Base-by-base conservation (phyloP, 2,888 invertebrate genomes). In the Drosophila limbata region DNA sequence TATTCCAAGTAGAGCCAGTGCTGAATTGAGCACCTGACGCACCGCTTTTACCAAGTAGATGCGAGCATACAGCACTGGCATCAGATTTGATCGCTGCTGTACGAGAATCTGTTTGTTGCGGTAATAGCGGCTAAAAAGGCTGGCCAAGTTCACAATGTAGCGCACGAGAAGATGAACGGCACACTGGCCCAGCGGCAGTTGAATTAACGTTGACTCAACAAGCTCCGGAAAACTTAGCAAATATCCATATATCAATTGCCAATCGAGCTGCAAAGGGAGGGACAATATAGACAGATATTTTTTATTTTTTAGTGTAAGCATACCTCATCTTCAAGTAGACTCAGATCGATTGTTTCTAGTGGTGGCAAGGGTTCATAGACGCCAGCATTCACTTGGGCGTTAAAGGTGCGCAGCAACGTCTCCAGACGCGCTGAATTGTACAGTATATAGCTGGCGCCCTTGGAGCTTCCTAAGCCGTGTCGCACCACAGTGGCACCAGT, bases 401-500 rank as follows among this genome's bases (percentile, higher is more conserved):
- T 92, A 90, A 95, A 96, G 69, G 94, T 94, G 78, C 94, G 93
- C 64, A 96, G 93, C 56, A 96, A 93, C 1, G 95, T 94, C 81
- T 95, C 94, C 55, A 97, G 90, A 73, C 97, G 94, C 0, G 96
- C 96, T 89, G 95, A 95, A 89, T 97, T 97, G 91, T 97, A 97
- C 31, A 97, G 92, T 64, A 96, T 94, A 91, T 96, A 97, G 28
- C 95, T 93, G 37, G 95, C 95, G 56, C 96, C 92, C 65, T 91
- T 92, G 4, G 91, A 90, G 64, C 90, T 86, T 4, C 92, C 92
- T 19, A 85, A 65, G 0, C 91, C 90, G 37, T 80, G 90, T 63
- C 88, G 88, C 21, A 88, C 93, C 81, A 94, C 94, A 19, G 94
- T 93, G 13, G 95, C 92, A 57, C 94, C 94, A 72, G 93, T 94